Evolutionary conservation across 2,888 invertebrate species (phyloP), one percentile per base, ranked within the genome.

Genomic region (Eristalis pertinax): DNA sequence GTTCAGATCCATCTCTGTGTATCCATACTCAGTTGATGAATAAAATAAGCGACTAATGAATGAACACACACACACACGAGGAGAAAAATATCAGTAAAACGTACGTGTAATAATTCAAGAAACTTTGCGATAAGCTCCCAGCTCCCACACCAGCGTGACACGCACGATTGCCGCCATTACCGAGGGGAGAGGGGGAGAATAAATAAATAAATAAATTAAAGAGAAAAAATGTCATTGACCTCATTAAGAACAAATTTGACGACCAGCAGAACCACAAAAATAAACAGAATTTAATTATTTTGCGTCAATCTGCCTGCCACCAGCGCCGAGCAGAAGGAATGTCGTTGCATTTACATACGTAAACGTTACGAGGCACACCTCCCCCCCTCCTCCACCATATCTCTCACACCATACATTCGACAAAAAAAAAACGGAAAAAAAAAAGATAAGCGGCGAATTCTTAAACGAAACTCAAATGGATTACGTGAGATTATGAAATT

Each of bases 401-500:
- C n/a, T n/a, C n/a, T n/a, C n/a, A n/a, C 22, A 19, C 8, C 35
- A 35, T 0, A 35, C 35, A 29, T 4, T 29, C 5, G 2, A 32
- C 35, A 38, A 38, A 38, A 38, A 38, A 38, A 32, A 5, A n/a
- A 56, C 8, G 11, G 11, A 38, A 38, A 38, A 43, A 5, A n/a
- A 56, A 60, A n/a, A 67, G 38, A 60, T 43, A 26, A 32, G 41
- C 50, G 50, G 50, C 50, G 60, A 79, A 79, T 80, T 80, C 62
- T 80, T 74, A 22, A 43, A 26, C 50, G 43, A 77, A 72, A 43
- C 58, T 77, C 43, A 72, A 41, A 60, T 62, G 58, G 50, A 41
- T 84, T 69, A 80, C 84, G 84, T 80, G 84, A 73, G 80, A 79
- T 76, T 80, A 84, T 80, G 80, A 68, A 80, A 76, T 80, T 80